These are phyloP conservation scores for Drosophila hawaiiensis DNA, from an alignment of 2,888 invertebrate species.

Conservation along the genomic window DNA sequence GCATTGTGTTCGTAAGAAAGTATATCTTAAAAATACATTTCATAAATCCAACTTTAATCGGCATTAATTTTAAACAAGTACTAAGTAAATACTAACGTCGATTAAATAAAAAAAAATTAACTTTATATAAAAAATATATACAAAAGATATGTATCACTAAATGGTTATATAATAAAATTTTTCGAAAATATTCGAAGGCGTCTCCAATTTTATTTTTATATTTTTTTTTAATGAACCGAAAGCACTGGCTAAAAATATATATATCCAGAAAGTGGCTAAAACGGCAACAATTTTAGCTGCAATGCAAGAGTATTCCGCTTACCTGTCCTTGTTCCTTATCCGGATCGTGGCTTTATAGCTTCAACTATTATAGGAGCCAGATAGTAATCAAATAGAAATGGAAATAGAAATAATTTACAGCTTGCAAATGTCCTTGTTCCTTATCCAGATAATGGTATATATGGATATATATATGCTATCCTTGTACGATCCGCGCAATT, in stretches of 20 bases:
- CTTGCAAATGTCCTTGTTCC: not conserved
- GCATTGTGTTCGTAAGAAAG: constrained; percentile 71
- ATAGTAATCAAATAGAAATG: not conserved
- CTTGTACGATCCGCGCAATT: not conserved
- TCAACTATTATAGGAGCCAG: not conserved
- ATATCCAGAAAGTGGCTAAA: not conserved
- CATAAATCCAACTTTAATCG: constrained; percentile 57
- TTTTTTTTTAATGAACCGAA: not conserved
- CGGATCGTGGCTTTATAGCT: not conserved
- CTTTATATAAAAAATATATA: constrained; percentile 51
- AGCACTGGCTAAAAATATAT: not conserved
- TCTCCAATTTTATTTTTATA: not conserved
- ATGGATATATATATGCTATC: not conserved
- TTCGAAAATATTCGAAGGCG: constrained; percentile 43
- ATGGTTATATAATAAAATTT: constrained; percentile 71
- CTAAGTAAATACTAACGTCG: constrained; percentile 48
- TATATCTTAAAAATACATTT: constrained; percentile 60
- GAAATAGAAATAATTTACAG: not conserved
- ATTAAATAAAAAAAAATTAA: constrained; percentile 35
- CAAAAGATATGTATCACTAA: constrained; percentile 57
- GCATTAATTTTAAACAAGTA: constrained; percentile 53
- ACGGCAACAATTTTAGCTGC: not conserved
- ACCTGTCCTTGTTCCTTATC: not conserved
- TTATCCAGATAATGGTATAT: not conserved
- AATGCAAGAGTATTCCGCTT: not conserved